Conservation (phyloP, 2,888 invertebrate genomes). For the Ennomos erosarius region DNA sequence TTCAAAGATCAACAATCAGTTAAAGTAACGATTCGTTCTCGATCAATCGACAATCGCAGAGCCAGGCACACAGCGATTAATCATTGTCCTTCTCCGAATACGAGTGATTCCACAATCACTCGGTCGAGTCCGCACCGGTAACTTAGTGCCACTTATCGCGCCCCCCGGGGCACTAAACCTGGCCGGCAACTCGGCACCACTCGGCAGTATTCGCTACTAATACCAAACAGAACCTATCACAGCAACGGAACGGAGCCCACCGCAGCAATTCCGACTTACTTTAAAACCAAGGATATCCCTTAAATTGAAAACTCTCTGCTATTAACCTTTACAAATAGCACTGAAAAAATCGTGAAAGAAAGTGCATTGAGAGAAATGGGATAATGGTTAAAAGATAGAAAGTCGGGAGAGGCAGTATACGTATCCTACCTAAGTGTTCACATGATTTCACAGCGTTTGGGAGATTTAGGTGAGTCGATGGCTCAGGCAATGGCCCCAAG, state of each 20-base stretch:
- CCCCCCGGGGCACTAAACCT: conserved; percentile 45
- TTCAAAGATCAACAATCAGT: conserved; percentile 11
- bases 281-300: conserved; percentile 17
- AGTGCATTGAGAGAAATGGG: conserved; percentile 30
- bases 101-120: conserved; percentile 48
- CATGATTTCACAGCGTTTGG: conserved; percentile 30
- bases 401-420: conserved; percentile 13
- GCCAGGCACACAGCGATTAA: conserved; percentile 18
- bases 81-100: conserved; percentile 33
- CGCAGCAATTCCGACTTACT: conserved; percentile 55
- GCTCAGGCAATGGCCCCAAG: conserved; percentile 40
- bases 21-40: conserved; percentile 19
- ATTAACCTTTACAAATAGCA: too few relatives aligned
- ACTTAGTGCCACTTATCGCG: conserved; percentile 57
- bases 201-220: conserved; percentile 28
- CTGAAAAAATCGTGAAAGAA: conserved; percentile 36
- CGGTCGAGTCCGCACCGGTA: conserved; percentile 41
- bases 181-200: conserved; percentile 43
- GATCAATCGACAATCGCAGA: conserved; percentile 19
- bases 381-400: conserved; percentile 40
- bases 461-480: conserved; percentile 9
- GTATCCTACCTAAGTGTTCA: conserved; percentile 16
- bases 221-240: conserved; percentile 59
- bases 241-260: conserved; percentile 59
- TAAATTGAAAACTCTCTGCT: too few relatives aligned